Base-by-base conservation (phyloP, 2,113 vertebrate species). In the Grus americana region DNA sequence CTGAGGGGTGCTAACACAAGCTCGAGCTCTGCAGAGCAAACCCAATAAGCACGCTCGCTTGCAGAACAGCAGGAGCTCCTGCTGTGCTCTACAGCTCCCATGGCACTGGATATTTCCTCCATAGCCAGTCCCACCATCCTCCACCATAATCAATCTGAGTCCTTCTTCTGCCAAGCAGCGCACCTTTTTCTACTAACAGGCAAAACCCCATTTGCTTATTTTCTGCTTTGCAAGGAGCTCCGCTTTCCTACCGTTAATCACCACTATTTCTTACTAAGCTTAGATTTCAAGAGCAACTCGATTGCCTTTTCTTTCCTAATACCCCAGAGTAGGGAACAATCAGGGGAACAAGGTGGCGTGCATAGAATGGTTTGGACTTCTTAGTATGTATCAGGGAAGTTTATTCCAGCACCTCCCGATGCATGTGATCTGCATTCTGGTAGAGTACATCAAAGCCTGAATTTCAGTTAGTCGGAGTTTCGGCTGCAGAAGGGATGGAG, bases 401-500 rank as follows among this genome's bases (percentile, higher is more conserved):
- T 67, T 30, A 65, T 29, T 52, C 34, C 92, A 63, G 36, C 61
- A 49, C 44, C 19, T 93, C 83, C 72, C 73, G 62, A 7, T 4
- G 38, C 0, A 3, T 29, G 58, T 20, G 70, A 93, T 94, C 92
- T 90, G 78, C 89, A 92, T 93, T 90, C 91, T 91, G 78, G 63
- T 68, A 55, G 73, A 82, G 80, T 75, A 30, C 29, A 58, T 4
- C 59, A 44, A 34, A 97, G 84, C 46, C 74, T 87, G 87, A 57
- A 73, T 27, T 62, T 24, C 70, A 95, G 91, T 91, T 32, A 91
- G 34, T 57, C 0, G 0, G 86, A 92, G 86, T 96, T 97, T 75
- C 1, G 42, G 71, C 70, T 96, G 93, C 96, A 96, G 95, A 97
- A 96, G 94, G 91, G 88, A 79, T 95, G 81, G 42, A 95, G 94